phyloP scores from a whole-genome alignment of 2,797 vertebrate species.

The Holocentrus rufus region DNA sequence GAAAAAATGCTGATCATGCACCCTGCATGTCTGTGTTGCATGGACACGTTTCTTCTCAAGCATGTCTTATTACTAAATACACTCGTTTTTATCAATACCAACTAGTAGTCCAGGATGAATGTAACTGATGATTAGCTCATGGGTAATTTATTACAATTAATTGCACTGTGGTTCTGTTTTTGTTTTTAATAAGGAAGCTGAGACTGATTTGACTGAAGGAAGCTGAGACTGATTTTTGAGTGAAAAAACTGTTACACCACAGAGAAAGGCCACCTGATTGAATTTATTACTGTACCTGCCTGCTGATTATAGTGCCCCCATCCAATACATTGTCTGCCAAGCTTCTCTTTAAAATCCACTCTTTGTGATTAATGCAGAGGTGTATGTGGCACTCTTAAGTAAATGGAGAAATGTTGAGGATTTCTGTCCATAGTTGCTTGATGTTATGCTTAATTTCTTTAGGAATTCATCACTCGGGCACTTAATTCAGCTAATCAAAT shows the following conservation, averaged over 20 bases:
- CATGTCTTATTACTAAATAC: not conserved
- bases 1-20: not conserved
- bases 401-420: constrained; percentile 27
- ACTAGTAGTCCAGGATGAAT: constrained; percentile 8
- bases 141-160: constrained; percentile 34
- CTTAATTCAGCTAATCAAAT: constrained; percentile 50
- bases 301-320: constrained; percentile 28
- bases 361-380: constrained; percentile 24
- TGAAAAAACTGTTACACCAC: constrained; percentile 1
- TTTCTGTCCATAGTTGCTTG: constrained; percentile 43
- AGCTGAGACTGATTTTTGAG: not conserved
- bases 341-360: constrained; percentile 25
- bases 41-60: not conserved
- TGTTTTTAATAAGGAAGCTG: not conserved
- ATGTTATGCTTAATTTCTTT: constrained; percentile 57
- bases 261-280: constrained; percentile 24
- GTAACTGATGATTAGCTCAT: not conserved
- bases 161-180: constrained; percentile 27
- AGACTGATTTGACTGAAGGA: constrained; percentile 19
- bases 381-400: constrained; percentile 25
- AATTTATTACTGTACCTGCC: constrained; percentile 27
- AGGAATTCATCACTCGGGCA: constrained; percentile 43
- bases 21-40: not conserved
- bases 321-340: constrained; percentile 34
- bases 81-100: not conserved